phyloP scores from a whole-genome alignment of 2,797 vertebrate genomes.

The Phataginus tetradactyla region DNA sequence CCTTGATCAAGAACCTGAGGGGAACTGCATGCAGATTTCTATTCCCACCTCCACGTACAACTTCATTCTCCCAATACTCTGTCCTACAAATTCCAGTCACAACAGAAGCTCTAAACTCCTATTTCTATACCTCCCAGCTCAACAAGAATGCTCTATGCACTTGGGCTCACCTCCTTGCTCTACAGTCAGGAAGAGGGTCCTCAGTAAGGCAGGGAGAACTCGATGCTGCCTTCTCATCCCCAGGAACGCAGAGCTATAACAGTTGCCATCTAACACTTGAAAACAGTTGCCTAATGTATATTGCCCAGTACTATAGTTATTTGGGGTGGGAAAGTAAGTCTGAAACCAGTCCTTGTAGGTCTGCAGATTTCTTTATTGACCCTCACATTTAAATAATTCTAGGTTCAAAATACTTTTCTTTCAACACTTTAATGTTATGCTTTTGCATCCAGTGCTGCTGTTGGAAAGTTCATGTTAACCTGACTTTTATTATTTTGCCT shows the following conservation, averaged over 20 bases:
- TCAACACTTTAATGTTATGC: not conserved
- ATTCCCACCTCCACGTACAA: not conserved
- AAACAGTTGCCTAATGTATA: not conserved
- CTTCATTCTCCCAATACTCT: not conserved
- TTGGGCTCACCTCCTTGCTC: not conserved
- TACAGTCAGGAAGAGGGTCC: not conserved
- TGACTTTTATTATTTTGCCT: constrained; percentile 3
- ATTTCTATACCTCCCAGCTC: not conserved
- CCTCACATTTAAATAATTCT: not conserved
- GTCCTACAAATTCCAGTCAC: not conserved
- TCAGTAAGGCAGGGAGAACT: not conserved
- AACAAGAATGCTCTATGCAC: not conserved
- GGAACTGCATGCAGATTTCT: not conserved
- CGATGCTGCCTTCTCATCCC: not conserved
- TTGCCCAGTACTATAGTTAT: not conserved
- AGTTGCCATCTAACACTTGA: not conserved
- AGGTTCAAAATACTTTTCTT: not conserved
- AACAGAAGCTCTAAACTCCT: constrained; percentile 1
- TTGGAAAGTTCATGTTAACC: not conserved
- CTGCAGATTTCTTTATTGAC: not conserved
- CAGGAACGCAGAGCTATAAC: not conserved
- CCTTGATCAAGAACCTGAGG: not conserved
- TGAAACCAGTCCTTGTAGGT: not conserved
- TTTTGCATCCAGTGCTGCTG: not conserved
- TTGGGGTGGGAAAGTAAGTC: not conserved